A percentile compares a stretch with the other conserved stretches of the same genome.
These are phyloP conservation scores for Diogma glabrata DNA, from an alignment of 2,888 invertebrate genomes.

Conservation along the genomic window DNA sequence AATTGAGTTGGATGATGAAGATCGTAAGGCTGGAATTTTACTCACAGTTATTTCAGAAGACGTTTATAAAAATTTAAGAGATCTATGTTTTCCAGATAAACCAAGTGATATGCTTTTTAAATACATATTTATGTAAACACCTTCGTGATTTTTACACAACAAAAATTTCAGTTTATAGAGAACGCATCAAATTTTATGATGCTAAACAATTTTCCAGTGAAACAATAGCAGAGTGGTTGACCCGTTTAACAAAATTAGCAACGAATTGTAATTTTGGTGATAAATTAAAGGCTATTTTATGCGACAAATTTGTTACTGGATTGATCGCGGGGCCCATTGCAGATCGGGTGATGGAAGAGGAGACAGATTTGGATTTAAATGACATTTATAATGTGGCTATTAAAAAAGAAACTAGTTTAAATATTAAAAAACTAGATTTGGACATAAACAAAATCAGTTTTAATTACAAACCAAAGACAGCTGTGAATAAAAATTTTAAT, in stretches of 20 bases:
- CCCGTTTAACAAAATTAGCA: background rate
- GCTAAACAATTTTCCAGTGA: background rate
- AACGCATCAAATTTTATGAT: background rate
- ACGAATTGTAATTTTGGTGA: background rate
- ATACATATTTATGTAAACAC: background rate
- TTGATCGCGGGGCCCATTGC: background rate
- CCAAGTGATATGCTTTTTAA: background rate
- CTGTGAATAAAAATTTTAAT: too few relatives aligned
- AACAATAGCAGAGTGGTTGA: slow-evolving; percentile 1
- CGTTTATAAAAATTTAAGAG: background rate
- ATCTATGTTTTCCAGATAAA: background rate
- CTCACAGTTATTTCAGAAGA: background rate
- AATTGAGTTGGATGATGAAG: background rate
- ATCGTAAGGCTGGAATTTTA: background rate
- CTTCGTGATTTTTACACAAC: background rate
- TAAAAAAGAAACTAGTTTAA: background rate
- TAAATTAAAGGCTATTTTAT: background rate
- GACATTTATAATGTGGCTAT: background rate
- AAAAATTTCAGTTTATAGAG: background rate
- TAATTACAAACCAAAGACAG: background rate
- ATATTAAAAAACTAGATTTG: background rate
- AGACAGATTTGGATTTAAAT: background rate
- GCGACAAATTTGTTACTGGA: background rate
- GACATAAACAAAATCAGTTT: background rate
- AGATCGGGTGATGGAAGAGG: background rate